Evolutionary conservation across 2,797 vertebrate species (phyloP).

Genomic region (Sebastes elongatus): DNA sequence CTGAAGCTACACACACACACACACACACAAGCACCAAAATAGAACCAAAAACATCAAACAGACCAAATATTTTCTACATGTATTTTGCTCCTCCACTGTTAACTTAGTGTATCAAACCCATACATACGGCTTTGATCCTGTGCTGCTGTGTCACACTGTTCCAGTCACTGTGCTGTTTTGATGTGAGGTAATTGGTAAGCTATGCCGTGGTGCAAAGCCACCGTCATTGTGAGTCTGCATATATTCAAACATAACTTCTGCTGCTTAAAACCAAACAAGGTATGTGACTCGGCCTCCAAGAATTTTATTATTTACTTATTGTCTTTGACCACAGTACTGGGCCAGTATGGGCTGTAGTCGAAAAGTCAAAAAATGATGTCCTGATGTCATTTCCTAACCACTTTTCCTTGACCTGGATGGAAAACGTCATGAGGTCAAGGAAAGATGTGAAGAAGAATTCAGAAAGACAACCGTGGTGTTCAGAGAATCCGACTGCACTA

Average conservation of each 20-base stretch:
- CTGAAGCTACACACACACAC: slow-evolving; percentile 9
- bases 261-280: not conserved
- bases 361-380: too few relatives aligned
- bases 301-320: not conserved
- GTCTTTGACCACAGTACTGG: not conserved
- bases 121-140: not conserved
- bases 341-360: not conserved
- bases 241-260: not conserved
- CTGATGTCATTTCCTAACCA: too few relatives aligned
- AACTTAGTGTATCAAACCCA: not conserved
- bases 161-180: not conserved
- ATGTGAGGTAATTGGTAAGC: not conserved
- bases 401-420: too few relatives aligned
- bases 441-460: too few relatives aligned
- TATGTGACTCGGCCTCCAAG: not conserved
- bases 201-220: not conserved
- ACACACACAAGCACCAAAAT: slow-evolving; percentile 6
- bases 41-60: not conserved
- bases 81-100: not conserved
- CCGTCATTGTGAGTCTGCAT: not conserved
- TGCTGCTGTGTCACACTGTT: not conserved
- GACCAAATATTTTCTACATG: not conserved
- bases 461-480: too few relatives aligned
- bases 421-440: too few relatives aligned
- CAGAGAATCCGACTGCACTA: too few relatives aligned